Evolutionary conservation across 2,888 invertebrate species (phyloP).

Genomic region (Lepidocyrtoides sp.): DNA sequence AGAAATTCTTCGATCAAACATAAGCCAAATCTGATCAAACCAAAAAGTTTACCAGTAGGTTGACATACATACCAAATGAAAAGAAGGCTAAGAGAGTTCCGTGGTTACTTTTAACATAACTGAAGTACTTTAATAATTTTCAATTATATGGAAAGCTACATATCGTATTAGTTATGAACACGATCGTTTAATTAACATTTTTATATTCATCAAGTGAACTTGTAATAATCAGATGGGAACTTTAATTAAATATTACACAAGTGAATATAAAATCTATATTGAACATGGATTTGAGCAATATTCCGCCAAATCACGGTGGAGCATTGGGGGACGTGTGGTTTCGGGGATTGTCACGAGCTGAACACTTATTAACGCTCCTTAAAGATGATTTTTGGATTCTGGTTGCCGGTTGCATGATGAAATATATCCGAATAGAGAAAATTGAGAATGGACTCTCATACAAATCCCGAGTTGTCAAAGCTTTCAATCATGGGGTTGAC

Average conservation of each 20-base stretch:
- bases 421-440: conserved; percentile 67
- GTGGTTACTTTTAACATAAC: background rate
- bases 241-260: background rate
- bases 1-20: too few relatives aligned
- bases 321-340: conserved; percentile 67
- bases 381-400: conserved; percentile 70
- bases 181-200: too few relatives aligned
- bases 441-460: conserved; percentile 30
- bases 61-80: too few relatives aligned
- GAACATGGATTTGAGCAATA: conserved; percentile 61
- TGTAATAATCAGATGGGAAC: background rate
- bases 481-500: conserved; percentile 79
- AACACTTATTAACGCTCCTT: conserved; percentile 53
- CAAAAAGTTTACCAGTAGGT: too few relatives aligned
- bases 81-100: background rate
- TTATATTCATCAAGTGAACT: background rate
- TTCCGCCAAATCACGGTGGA: conserved; percentile 63
- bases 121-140: too few relatives aligned
- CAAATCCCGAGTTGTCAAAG: conserved; percentile 69
- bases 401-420: conserved; percentile 74
- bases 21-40: too few relatives aligned
- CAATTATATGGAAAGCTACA: background rate
- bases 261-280: background rate
- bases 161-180: too few relatives aligned
- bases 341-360: conserved; percentile 64